Evolutionary conservation across 2,797 vertebrate species (phyloP), one percentile per base, ranked within the genome.

Genomic region (Sphenodon punctatus): DNA sequence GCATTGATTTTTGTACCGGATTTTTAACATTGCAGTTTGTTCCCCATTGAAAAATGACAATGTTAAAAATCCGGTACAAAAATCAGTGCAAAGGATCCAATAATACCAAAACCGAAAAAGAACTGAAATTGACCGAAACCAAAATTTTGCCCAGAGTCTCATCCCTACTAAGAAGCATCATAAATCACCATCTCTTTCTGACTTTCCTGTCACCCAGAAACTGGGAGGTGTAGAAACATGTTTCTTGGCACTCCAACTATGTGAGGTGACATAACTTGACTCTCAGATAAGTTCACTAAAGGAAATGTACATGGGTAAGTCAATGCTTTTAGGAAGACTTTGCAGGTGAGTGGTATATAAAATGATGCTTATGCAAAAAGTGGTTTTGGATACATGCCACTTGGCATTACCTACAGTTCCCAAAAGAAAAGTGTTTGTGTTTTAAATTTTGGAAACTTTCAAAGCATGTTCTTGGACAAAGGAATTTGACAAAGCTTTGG

Each of bases 371-470:
- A 63, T 56, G 7, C n/a, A n/a, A n/a, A n/a, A 32, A 7, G 13
- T 1, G 0, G 6, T 19, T 65, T 34, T 16, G 3, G 59, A 63
- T 25, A 15, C 13, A 13, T n/a, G 13, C 48, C 10, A 19, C 11
- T 16, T 30, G 16, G 27, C 27, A 53, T 27, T 27, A 19, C 27
- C 27, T 17, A 51, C 17, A 4, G 20, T 32, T 53, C 30, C 27
- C 30, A 53, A 19, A 48, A 48, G 46, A 48, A 23, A 46, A 48
- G 22, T 4, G 15, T 53, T 17, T 53, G 15, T 10, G 15, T 53
- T 30, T 53, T 53, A 53, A 30, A 13, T 27, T n/a, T 19, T 64
- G 41, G 55, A 64, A 41, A 51, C 68, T 67, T 69, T 38, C 17
- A 27, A 4, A 17, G n/a, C 15, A 39, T 67, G 51, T 63, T 11